Base-by-base conservation (phyloP, 2,113 vertebrate species). In the Epinephelus cyanopodus region DNA sequence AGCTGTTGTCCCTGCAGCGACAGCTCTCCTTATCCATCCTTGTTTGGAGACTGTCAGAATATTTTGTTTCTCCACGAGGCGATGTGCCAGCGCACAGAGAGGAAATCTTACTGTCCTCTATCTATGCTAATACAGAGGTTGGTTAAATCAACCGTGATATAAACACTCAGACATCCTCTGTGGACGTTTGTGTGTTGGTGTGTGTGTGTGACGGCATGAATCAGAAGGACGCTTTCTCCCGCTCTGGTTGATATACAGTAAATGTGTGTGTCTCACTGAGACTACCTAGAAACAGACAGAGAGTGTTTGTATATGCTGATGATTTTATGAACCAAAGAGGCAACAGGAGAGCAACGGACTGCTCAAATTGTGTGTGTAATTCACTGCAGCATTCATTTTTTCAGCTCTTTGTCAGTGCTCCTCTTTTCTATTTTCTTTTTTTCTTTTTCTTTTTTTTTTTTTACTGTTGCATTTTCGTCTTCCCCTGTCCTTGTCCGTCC, bases 41-140 rank as follows among this genome's bases (percentile, higher is more conserved):
- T 68, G 71, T 92, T 89, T 81, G 61, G 66, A 73, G 52, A 69
- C 72, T 83, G 88, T 91, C 88, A 81, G 61, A 73, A 39, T 82
- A 65, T 82, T 70, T 70, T 60, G 54, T 74, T 83, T 83, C 27
- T 67, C 50, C 58, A 53, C 0, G 2, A 63, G 72, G 72, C 61
- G 77, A 75, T 71, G 73, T 90, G 65, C 45, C 64, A 68, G 56
- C 57, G 14, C 4, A 25, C 61, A 72, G 79, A 83, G 48, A 73
- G 13, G 21, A 68, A 66, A 60, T 56, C 50, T 21, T 37, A 23
- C 62, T 68, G 72, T 75, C 76, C 74, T 82, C 50, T 72, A 54
- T 64, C 58, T 67, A 54, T 84, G 83, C 64, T 79, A 69, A 85
- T 74, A 50, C 67, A 5, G 25, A 87, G 56, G 71, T 45, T 75